Conservation (phyloP, 1,140 invertebrate genomes). For the Orussus abietinus region DNA sequence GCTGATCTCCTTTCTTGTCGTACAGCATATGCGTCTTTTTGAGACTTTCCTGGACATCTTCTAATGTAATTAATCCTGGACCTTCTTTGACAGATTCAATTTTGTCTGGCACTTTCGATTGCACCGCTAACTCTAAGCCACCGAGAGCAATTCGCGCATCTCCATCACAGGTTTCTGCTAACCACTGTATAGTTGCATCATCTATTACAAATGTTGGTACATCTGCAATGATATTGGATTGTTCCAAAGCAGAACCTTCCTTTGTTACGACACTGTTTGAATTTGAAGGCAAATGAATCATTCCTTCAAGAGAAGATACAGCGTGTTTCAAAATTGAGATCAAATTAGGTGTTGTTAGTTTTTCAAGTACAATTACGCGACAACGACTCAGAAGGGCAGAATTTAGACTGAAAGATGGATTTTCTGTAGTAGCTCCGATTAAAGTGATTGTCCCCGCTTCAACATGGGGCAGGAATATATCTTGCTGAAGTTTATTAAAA, state of each 20-base stretch:
- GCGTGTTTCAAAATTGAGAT: slow-evolving; percentile 63
- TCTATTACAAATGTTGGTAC: slow-evolving; percentile 54
- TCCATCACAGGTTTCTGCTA: slow-evolving; percentile 75
- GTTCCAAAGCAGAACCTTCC: too few species aligned
- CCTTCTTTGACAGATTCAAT: slow-evolving; percentile 25
- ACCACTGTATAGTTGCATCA: slow-evolving; percentile 61
- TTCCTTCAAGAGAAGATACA: slow-evolving; percentile 43
- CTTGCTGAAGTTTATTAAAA: slow-evolving; percentile 79
- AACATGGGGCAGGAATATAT: slow-evolving; percentile 75
- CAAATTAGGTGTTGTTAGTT: slow-evolving; percentile 61
- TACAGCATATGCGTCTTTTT: slow-evolving; percentile 71
- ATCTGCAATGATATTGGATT: slow-evolving; percentile 17
- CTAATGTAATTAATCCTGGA: slow-evolving; percentile 54
- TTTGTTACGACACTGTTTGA: slow-evolving; percentile 11
- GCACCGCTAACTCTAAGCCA: slow-evolving; percentile 68
- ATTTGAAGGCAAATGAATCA: slow-evolving; percentile 27
- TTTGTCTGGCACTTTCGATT: slow-evolving; percentile 47
- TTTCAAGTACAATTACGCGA: slow-evolving; percentile 71
- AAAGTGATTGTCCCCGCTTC: slow-evolving; percentile 78
- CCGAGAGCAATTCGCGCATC: slow-evolving; percentile 77
- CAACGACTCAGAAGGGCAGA: slow-evolving; percentile 75
- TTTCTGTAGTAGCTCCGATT: slow-evolving; percentile 85
- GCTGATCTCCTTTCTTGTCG: slow-evolving; percentile 76
- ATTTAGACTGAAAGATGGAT: slow-evolving; percentile 82
- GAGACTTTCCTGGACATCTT: slow-evolving; percentile 61